phyloP scores from a whole-genome alignment of 1,140 invertebrate genomes.

The Carcinoscorpius rotundicauda region DNA sequence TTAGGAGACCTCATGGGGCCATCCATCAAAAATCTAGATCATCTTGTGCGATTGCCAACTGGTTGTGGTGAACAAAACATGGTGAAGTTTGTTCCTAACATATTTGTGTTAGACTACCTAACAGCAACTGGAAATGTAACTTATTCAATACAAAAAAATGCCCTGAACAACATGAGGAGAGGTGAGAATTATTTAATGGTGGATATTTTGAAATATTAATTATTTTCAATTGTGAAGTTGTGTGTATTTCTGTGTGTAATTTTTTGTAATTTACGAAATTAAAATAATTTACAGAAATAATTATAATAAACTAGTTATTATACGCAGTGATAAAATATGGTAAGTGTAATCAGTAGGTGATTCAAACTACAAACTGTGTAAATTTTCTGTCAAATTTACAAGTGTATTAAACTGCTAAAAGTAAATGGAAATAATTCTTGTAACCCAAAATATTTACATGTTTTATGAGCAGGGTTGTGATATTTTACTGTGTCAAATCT shows the following conservation, averaged over 20 bases:
- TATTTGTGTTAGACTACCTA: slow-evolving; percentile 53
- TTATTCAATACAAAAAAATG: slow-evolving; percentile 40
- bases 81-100: slow-evolving; percentile 58
- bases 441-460: background rate
- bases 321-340: background rate
- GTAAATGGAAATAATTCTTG: background rate
- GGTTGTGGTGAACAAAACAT: slow-evolving; percentile 72
- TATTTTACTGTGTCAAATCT: background rate
- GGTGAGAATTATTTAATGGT: slow-evolving; percentile 37
- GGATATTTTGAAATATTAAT: background rate
- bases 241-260: background rate
- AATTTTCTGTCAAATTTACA: background rate
- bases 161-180: slow-evolving; percentile 50
- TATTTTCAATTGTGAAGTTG: background rate
- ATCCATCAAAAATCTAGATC: slow-evolving; percentile 7
- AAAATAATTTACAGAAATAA: slow-evolving; percentile 1
- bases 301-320: background rate
- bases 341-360: background rate
- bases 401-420: background rate
- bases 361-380: background rate
- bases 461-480: background rate
- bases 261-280: background rate
- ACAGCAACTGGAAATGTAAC: slow-evolving; percentile 35
- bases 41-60: slow-evolving; percentile 38
- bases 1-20: slow-evolving; percentile 44